phyloP scores from a whole-genome alignment of 1,140 invertebrate genomes.

The Aphelenchoides avenae region DNA sequence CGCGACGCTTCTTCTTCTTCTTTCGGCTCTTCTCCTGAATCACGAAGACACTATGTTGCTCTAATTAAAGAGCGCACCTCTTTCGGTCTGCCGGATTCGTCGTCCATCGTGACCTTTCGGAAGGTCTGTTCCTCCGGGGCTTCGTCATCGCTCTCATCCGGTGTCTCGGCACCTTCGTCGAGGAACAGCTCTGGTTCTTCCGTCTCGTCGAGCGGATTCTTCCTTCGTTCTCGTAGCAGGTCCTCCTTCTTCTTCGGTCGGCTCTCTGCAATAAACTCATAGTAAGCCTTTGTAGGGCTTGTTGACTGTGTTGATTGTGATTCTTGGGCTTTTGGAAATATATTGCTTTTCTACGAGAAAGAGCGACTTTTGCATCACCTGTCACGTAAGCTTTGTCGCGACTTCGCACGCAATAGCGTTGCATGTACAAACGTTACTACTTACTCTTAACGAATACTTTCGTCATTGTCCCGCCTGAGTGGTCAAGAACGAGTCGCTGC shows the following conservation, averaged over 20 bases:
- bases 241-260: neutral
- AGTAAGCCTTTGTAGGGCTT: constrained; percentile 5
- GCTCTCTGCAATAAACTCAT: constrained; percentile 2
- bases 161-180: neutral
- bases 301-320: constrained; percentile 6
- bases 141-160: constrained; percentile 1
- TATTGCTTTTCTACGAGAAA: neutral
- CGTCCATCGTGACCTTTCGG: neutral
- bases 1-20: too few species aligned
- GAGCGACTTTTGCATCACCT: neutral
- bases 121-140: constrained; percentile 8
- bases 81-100: too few species aligned
- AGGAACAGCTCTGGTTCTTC: neutral
- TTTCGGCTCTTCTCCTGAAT: too few species aligned
- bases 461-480: too few species aligned
- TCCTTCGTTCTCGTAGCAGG: neutral
- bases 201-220: neutral
- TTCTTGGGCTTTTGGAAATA: constrained; percentile 8
- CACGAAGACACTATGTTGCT: too few species aligned
- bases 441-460: too few species aligned
- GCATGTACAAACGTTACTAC: too few species aligned
- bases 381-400: too few species aligned
- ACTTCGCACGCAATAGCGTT: too few species aligned
- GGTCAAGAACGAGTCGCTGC: too few species aligned
- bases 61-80: too few species aligned